Base-by-base conservation (phyloP, 1,140 invertebrate genomes). In the Drosophila cardini region DNA sequence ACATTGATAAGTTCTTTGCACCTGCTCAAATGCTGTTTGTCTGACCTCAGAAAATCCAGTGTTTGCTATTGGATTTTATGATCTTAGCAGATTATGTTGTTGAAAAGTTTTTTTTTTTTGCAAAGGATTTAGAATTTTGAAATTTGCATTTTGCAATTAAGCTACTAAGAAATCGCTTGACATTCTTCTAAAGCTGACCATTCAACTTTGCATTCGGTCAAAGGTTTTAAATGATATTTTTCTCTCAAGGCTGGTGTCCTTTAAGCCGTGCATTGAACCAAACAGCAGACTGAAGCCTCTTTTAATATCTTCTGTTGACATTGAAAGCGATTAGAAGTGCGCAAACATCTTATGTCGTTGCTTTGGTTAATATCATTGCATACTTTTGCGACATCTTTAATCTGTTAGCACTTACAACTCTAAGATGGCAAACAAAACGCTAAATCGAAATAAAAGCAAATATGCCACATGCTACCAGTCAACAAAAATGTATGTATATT, bases 231-330 rank as follows among this genome's bases (percentile, higher is more conserved):
- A 45, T n/a, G 10, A 21, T 15, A 4, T 11, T 16, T 8, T 34
- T 2, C 30, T 13, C 4, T 34, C 1, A 34, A 11, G 30, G 26
- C 10, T 13, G 0, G 10, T 15, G 13, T 57, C 16, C 11, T 30
- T 42, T 26, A n/a, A 30, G 50, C 26, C 30, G 56, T 34, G 9
- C 56, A 46, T 45, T 60, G 56, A 60, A 60, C 56, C 21, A n/a
- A 30, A 11, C 56, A 50, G 46, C 56, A 50, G 46, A 30, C 18
- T 7, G 16, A 45, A 45, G 38, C 10, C 11, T 5, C n/a, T 40
- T 40, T 40, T 13, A 40, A 40, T 40, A 40, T 40, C 4, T 13
- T 40, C n/a, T 10, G 10, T n/a, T 56, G 13, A 36, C 52, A 55
- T 16, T 34, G 13, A 34, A 55, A 16, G 32, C 53, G 53, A 56